Evolutionary conservation across 2,113 vertebrate species (phyloP), one percentile per base, ranked within the genome.

Genomic region (Notothenia rossii): DNA sequence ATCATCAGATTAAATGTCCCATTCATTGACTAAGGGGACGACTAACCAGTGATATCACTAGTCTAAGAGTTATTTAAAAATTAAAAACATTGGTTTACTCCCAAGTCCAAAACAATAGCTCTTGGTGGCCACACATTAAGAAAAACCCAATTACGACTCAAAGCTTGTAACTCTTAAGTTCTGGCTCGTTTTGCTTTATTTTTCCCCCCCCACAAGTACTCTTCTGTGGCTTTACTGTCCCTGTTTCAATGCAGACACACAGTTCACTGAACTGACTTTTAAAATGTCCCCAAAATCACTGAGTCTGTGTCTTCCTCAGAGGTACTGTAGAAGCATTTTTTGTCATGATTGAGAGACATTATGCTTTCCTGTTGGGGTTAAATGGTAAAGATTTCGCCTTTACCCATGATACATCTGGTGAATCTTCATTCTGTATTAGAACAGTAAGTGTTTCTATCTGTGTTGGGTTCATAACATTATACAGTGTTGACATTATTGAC

Each of bases 361-460:
- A 36, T 18, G 1, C 49, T 69, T 36, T 75, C 18, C 14, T 14
- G 4, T 36, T 43, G 25, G n/a, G 48, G 33, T 45, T 25, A 25
- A 48, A 51, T 15, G 54, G 43, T 71, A 56, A 25, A 9, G 53
- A 50, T 45, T 43, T 25, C 40, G 10, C 1, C 63, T 20, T 9
- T 46, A 78, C 25, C 49, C n/a, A 69, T 59, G 29, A 76, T n/a
- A 25, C 22, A 43, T 7, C 68, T 43, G n/a, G 18, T 36, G 29
- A 74, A 80, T 33, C 8, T 12, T 56, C n/a, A 7, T 4, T 66
- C 40, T 72, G 20, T 11, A 17, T 29, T 3, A 17, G 4, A 61
- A 48, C 62, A 17, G 48, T 48, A 7, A 71, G 18, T 36, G 40
- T 58, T 72, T 45, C 50, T 8, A 13, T 40, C 14, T 4, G 3